A percentile compares a stretch with the other conserved stretches of the same genome.
phyloP scores from a whole-genome alignment of 2,113 vertebrate genomes.

The Callopanchax toddi region DNA sequence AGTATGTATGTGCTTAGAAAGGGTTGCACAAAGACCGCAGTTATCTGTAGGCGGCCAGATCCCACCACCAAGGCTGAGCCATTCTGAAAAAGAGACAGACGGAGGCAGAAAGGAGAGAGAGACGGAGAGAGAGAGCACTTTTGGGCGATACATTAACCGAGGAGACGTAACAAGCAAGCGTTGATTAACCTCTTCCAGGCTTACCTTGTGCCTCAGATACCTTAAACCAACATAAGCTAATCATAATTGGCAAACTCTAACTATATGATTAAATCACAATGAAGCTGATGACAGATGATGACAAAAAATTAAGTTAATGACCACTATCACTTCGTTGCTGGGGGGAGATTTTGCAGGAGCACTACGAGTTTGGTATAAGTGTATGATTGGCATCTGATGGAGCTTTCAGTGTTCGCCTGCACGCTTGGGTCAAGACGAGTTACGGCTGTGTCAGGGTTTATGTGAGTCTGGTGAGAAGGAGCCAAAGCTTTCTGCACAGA shows the following conservation, averaged over 20 bases:
- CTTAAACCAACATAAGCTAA: conserved; percentile 64
- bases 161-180: conserved; percentile 70
- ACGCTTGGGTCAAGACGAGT: conserved; percentile 26
- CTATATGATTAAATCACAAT: conserved; percentile 73
- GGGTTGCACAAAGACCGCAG: conserved; percentile 69
- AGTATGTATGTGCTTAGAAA: conserved; percentile 65
- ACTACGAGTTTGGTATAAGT: conserved; percentile 17
- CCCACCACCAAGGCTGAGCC: conserved; percentile 69
- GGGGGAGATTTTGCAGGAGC: conserved; percentile 34
- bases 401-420: conserved; percentile 22
- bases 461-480: background rate
- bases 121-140: conserved; percentile 48
- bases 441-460: conserved; percentile 1
- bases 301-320: conserved; percentile 54
- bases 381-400: conserved; percentile 35
- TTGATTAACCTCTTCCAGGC: conserved; percentile 72
- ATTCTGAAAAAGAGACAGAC: conserved; percentile 64
- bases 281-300: conserved; percentile 63
- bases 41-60: conserved; percentile 75
- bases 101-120: conserved; percentile 26
- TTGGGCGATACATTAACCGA: conserved; percentile 66
- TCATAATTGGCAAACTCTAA: conserved; percentile 67
- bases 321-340: conserved; percentile 25
- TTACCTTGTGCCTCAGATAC: conserved; percentile 55
- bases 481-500: too few species aligned